Evolutionary conservation across 2,797 vertebrate genomes (phyloP), one percentile per base, ranked within the genome.

Genomic region (Sternarchorhynchus goeldii): DNA sequence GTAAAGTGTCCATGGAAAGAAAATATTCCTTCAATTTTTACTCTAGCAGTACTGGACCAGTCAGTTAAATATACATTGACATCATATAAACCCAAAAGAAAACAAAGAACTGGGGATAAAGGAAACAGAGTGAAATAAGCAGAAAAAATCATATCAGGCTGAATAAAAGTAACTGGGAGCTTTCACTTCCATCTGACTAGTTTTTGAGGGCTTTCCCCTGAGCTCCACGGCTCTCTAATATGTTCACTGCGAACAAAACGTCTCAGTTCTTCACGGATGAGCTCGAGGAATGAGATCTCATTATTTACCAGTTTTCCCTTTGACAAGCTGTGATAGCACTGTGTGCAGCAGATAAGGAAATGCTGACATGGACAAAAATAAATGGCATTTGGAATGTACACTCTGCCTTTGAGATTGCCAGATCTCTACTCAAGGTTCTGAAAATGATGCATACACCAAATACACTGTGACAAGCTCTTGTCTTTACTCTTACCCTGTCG

Each of bases 241-340:
- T 18, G 53, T n/a, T 20, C 18, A 1, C 4, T 57, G 69, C 6
- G 31, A 7, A 57, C 53, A 25, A 45, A 71, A 57, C 31, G 57
- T 39, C n/a, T 36, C 53, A 58, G 39, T 79, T 79, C 20, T 73
- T 57, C 41, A 58, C 34, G 21, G 45, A 17, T 41, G 25, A 45
- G 34, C 56, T 12, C 66, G 21, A 78, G 60, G 39, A 56, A 32
- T 65, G 50, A 55, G 70, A 56, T 59, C 70, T 66, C 65, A 79
- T 79, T 73, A 73, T 53, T 73, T n/a, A 57, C 62, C 62, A 73
- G 65, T 66, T 78, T 78, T 78, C 68, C 69, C 12, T 18, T 58
- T 78, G 77, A 79, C 70, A 66, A 66, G 55, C 53, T 73, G 31
- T 34, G 50, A 31, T 78, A 41, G 56, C 36, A 32, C 21, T 56